Evolutionary conservation across 2,888 invertebrate species (phyloP).

Genomic region (Holacanthella duospinosa): DNA sequence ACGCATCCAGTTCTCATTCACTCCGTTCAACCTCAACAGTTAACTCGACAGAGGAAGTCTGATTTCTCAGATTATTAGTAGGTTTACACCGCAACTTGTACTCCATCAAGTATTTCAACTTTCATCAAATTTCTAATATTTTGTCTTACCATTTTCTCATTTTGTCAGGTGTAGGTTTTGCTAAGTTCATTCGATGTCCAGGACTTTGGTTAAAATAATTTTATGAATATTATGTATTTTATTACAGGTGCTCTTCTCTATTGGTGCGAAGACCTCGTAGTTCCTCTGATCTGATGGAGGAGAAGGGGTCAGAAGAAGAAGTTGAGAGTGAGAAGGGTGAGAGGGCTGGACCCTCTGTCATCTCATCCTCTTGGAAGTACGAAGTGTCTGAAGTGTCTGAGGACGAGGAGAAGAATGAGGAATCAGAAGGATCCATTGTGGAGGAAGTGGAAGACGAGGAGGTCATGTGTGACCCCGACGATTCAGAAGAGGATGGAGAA

Average conservation of each 20-base stretch:
- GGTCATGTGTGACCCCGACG: conserved; percentile 17
- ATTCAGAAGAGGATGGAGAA: conserved; percentile 12
- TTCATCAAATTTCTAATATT: too few species aligned
- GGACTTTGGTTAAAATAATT: too few species aligned
- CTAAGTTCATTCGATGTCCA: too few species aligned
- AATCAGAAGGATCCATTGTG: conserved; percentile 34
- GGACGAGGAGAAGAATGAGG: conserved; percentile 31
- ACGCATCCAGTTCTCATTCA: too few species aligned
- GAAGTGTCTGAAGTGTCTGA: conserved; percentile 22
- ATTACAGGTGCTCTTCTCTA: conserved; percentile 60
- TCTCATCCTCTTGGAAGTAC: background rate
- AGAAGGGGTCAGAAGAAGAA: conserved; percentile 25
- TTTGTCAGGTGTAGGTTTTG: too few species aligned
- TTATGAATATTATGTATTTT: too few species aligned
- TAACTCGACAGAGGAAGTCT: too few species aligned
- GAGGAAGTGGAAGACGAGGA: conserved; percentile 30
- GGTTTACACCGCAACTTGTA: too few species aligned
- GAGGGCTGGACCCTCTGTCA: conserved; percentile 1
- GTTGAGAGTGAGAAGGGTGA: conserved; percentile 27
- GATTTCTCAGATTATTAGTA: too few species aligned
- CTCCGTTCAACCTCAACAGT: too few species aligned
- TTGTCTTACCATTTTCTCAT: too few species aligned
- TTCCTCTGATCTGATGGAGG: conserved; percentile 33
- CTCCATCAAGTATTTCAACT: too few species aligned
- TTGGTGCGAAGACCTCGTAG: conserved; percentile 52